phyloP scores from a whole-genome alignment of 2,797 vertebrate species.

The Holocentrus rufus region DNA sequence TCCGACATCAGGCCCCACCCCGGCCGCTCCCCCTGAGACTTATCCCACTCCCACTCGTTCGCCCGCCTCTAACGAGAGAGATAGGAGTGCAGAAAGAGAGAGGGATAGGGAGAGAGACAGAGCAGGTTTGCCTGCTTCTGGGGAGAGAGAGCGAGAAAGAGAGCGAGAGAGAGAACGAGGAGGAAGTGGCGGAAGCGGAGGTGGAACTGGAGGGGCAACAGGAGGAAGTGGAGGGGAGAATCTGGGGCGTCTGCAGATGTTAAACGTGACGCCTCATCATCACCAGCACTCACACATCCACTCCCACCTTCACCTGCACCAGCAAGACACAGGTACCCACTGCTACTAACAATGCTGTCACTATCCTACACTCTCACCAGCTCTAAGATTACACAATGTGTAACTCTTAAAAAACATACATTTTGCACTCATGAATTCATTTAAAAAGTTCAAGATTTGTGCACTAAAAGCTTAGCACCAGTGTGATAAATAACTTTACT shows the following conservation, averaged over 20 bases:
- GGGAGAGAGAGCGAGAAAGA: slow-evolving; percentile 82
- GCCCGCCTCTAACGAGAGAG: slow-evolving; percentile 79
- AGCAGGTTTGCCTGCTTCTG: slow-evolving; percentile 72
- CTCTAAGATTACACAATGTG: not conserved
- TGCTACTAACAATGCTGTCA: slow-evolving; percentile 70
- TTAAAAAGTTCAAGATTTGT: too few relatives aligned
- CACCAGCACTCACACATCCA: slow-evolving; percentile 99
- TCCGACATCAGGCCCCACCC: slow-evolving; percentile 73
- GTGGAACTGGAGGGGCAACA: slow-evolving; percentile 83
- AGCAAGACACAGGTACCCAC: slow-evolving; percentile 96
- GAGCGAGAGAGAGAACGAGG: slow-evolving; percentile 86
- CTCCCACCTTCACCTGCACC: slow-evolving; percentile 98
- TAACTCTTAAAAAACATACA: not conserved
- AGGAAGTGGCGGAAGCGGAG: slow-evolving; percentile 67
- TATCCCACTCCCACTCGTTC: slow-evolving; percentile 81
- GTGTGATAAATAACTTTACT: not conserved
- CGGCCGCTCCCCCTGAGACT: slow-evolving; percentile 75
- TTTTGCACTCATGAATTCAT: too few relatives aligned
- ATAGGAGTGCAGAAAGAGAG: slow-evolving; percentile 80
- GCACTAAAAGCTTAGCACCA: not conserved
- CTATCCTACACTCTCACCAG: slow-evolving; percentile 8
- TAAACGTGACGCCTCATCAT: slow-evolving; percentile 98
- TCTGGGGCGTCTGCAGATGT: slow-evolving; percentile 95
- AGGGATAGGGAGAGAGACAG: slow-evolving; percentile 79
- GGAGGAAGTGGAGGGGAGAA: slow-evolving; percentile 90